phyloP scores from a whole-genome alignment of 2,797 vertebrate species.

The Falco concolor region DNA sequence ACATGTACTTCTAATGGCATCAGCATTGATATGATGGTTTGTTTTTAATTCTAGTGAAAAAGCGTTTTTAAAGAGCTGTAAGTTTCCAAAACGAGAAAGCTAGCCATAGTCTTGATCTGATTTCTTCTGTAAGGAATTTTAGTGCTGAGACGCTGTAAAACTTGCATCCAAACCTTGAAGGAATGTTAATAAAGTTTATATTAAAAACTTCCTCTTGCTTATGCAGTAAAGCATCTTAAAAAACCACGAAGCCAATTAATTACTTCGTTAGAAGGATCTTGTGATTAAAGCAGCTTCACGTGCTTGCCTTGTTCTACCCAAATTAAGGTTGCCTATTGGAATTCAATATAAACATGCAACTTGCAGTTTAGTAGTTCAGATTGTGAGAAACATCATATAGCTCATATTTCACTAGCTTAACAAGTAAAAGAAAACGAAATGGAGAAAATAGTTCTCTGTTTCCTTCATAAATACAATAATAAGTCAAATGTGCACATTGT shows the following conservation, averaged over 20 bases:
- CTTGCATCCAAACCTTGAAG: background rate
- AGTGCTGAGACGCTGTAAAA: background rate
- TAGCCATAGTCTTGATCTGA: background rate
- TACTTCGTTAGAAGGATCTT: background rate
- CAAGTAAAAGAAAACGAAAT: background rate
- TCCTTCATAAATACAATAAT: background rate
- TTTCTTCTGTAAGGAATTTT: background rate
- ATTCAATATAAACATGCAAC: background rate
- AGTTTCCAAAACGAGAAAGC: background rate
- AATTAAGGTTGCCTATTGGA: background rate
- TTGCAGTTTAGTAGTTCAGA: background rate
- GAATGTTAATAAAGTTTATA: background rate
- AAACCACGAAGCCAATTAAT: background rate
- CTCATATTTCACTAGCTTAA: background rate
- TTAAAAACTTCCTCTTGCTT: background rate
- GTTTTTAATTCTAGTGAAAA: background rate
- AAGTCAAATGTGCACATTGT: background rate
- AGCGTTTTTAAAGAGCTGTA: background rate
- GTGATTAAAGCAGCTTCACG: background rate
- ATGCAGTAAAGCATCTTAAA: background rate
- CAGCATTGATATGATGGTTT: background rate
- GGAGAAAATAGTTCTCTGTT: background rate
- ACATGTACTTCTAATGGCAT: background rate
- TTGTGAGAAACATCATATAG: background rate
- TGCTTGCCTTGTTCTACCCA: background rate